Conservation (phyloP, 2,797 vertebrate species). For the Triplophysa yarkandensis region DNA sequence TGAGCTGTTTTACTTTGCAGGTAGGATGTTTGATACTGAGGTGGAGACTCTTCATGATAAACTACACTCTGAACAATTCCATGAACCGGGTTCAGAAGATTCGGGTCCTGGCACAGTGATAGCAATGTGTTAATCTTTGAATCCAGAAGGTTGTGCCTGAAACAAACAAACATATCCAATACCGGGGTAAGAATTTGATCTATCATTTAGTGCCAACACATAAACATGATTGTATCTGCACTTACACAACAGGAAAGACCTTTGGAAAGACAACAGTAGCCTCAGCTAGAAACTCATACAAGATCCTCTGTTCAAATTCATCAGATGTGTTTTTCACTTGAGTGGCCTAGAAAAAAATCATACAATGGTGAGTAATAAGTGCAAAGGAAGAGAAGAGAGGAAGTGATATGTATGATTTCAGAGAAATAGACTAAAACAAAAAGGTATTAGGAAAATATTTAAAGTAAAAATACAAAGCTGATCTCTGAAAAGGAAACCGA, state of each 20-base stretch:
- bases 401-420: not conserved
- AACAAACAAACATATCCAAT: constrained; percentile 64
- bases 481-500: constrained; percentile 30
- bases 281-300: constrained; percentile 96
- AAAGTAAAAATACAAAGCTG: not conserved
- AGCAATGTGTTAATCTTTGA: constrained; percentile 97
- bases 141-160: constrained; percentile 95
- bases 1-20: constrained; percentile 82
- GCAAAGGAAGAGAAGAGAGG: not conserved
- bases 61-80: constrained; percentile 98
- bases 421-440: constrained; percentile 36
- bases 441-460: constrained; percentile 15
- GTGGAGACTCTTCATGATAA: constrained; percentile 95
- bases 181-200: not conserved
- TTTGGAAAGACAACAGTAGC: constrained; percentile 98
- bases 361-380: not conserved
- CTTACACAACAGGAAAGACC: constrained; percentile 98
- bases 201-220: not conserved
- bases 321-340: constrained; percentile 96
- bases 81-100: constrained; percentile 94
- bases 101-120: constrained; percentile 96
- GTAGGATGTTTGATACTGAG: constrained; percentile 93
- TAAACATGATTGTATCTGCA: constrained; percentile 51
- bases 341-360: constrained; percentile 82
- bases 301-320: constrained; percentile 95